Evolutionary conservation across 2,888 invertebrate species (phyloP).

Genomic region (Dryobota labecula): DNA sequence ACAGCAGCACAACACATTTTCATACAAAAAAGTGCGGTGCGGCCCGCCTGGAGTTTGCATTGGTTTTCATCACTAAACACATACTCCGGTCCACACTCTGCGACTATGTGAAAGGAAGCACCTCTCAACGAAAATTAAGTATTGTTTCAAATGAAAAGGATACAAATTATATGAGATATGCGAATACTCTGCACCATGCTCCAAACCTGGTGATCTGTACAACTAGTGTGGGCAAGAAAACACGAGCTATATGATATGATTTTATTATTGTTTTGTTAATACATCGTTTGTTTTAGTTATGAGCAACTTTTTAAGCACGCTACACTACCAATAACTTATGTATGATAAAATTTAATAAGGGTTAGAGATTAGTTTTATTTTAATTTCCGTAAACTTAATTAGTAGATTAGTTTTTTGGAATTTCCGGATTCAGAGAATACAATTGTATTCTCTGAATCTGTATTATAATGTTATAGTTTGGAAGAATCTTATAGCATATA

Average conservation of each 20-base stretch:
- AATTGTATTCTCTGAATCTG: no score
- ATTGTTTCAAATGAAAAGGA: no score
- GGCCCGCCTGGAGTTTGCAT: no score
- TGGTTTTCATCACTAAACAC: no score
- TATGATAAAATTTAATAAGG: conserved; percentile 7
- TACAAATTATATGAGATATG: no score
- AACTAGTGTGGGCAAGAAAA: conserved; percentile 15
- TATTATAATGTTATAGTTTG: background rate
- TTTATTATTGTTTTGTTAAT: conserved; percentile 65
- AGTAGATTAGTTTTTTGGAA: background rate
- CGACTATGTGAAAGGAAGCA: no score
- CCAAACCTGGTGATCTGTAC: background rate
- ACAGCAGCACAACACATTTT: no score
- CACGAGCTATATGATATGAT: conserved; percentile 61
- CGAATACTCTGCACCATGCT: background rate
- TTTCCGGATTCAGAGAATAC: background rate
- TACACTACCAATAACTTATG: conserved; percentile 28
- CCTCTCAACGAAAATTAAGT: no score
- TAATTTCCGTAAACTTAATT: background rate
- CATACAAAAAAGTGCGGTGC: no score
- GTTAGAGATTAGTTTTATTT: background rate
- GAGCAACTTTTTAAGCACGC: conserved; percentile 59
- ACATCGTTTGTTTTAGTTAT: conserved; percentile 50
- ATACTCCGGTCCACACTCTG: no score
- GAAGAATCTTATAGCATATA: background rate